These are phyloP conservation scores for Ectemnius lituratus DNA, from an alignment of 2,888 invertebrate genomes.

Conservation along the genomic window DNA sequence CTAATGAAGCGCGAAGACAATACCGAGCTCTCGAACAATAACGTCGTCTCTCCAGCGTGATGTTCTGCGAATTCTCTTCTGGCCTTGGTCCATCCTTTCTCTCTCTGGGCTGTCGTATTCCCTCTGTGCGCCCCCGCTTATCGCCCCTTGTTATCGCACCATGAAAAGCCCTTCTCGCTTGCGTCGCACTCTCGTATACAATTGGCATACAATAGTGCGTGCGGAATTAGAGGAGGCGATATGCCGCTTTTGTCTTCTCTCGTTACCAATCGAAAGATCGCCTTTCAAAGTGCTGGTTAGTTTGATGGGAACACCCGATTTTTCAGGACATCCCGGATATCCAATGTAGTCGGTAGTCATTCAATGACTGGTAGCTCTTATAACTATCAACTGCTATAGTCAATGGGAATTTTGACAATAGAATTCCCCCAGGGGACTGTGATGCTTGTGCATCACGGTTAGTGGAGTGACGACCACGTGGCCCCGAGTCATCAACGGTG, in stretches of 20 bases:
- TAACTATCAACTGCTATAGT: not conserved
- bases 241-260: slow-evolving; percentile 48
- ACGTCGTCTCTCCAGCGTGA: slow-evolving; percentile 31
- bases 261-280: slow-evolving; percentile 47
- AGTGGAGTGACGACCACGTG: no score
- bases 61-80: slow-evolving; percentile 33
- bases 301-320: slow-evolving; percentile 5
- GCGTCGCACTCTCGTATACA: slow-evolving; percentile 39
- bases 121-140: slow-evolving; percentile 12
- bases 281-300: not conserved
- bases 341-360: not conserved
- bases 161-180: slow-evolving; percentile 33
- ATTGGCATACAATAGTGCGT: slow-evolving; percentile 59
- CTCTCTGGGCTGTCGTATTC: slow-evolving; percentile 16
- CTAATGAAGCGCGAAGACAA: slow-evolving; percentile 45
- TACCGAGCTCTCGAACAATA: slow-evolving; percentile 39
- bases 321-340: slow-evolving; percentile 9
- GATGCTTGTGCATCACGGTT: no score
- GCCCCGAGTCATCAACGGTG: no score
- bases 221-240: slow-evolving; percentile 54
- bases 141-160: slow-evolving; percentile 48
- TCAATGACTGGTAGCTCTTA: not conserved
- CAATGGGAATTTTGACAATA: no score
- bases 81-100: slow-evolving; percentile 22
- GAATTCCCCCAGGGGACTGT: no score